Conservation (phyloP, 2,888 invertebrate species). For the Ommatoiulus sabulosus region DNA sequence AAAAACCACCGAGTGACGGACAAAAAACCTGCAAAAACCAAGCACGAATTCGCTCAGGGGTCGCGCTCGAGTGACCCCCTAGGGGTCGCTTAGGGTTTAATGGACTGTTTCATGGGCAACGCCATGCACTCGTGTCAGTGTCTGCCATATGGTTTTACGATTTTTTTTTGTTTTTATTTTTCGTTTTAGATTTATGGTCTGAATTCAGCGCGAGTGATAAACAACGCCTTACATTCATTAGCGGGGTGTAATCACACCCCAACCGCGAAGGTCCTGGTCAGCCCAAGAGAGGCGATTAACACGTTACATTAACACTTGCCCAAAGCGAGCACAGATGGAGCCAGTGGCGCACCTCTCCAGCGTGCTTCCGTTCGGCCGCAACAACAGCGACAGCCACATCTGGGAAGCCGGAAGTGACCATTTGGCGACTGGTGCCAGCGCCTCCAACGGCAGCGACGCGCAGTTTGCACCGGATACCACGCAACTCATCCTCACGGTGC, state of each 20-base stretch:
- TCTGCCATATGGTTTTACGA: constrained; percentile 23
- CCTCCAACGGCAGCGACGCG: not conserved
- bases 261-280: not conserved
- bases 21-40: not conserved
- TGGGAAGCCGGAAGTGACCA: not conserved
- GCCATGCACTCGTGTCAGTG: constrained; percentile 11
- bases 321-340: not conserved
- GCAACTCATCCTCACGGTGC: not conserved
- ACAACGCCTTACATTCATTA: constrained; percentile 36
- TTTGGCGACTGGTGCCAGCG: not conserved
- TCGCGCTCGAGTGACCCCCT: constrained; percentile 27
- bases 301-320: not conserved
- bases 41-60: not conserved
- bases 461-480: not conserved
- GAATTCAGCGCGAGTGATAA: constrained; percentile 6
- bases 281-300: not conserved
- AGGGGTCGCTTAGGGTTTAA: constrained; percentile 36
- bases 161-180: constrained; percentile 26
- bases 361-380: not conserved
- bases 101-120: constrained; percentile 25
- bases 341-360: not conserved
- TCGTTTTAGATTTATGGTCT: constrained; percentile 16
- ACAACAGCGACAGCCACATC: not conserved
- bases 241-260: constrained; percentile 10
- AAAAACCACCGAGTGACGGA: not conserved